A percentile compares a stretch with the other conserved stretches of the same genome.
Conservation (phyloP, 2,888 invertebrate species). For the Hirtodrosophila cameraria region DNA sequence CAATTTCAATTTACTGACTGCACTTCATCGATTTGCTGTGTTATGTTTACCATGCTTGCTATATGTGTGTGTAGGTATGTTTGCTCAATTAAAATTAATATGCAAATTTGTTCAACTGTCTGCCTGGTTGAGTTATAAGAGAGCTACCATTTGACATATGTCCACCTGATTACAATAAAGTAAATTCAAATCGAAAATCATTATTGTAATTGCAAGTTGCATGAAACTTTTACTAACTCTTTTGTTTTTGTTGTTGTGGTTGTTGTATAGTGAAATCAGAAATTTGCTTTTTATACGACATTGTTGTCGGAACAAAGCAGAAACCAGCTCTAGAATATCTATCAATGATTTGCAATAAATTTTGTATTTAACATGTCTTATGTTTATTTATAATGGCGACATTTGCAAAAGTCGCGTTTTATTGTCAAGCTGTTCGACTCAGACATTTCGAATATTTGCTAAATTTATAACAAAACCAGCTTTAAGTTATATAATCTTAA, state of each 20-base stretch:
- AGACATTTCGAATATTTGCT: slow-evolving; percentile 2
- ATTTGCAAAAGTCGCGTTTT: slow-evolving; percentile 28
- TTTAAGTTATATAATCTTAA: slow-evolving; percentile 18
- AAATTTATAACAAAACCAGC: slow-evolving; percentile 2
- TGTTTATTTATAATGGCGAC: slow-evolving; percentile 37
- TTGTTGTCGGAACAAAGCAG: slow-evolving; percentile 26
- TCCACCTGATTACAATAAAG: slow-evolving; percentile 58
- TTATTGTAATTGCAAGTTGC: slow-evolving; percentile 28
- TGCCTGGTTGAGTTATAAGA: slow-evolving; percentile 2
- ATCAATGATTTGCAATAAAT: slow-evolving; percentile 34
- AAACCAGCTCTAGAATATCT: slow-evolving; percentile 51
- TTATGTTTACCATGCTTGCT: too few species aligned
- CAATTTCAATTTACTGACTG: slow-evolving; percentile 37
- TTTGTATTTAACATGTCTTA: slow-evolving; percentile 35
- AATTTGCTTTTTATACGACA: slow-evolving; percentile 9
- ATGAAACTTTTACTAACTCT: slow-evolving; percentile 10
- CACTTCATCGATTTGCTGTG: slow-evolving; percentile 30
- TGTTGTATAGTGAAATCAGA: slow-evolving; percentile 26
- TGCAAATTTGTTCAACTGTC: slow-evolving; percentile 63
- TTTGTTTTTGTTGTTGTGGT: neutral
- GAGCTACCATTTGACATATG: slow-evolving; percentile 47
- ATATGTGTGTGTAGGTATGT: neutral
- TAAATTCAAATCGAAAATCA: slow-evolving; percentile 22
- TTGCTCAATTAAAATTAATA: slow-evolving; percentile 76
- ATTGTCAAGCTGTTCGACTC: neutral